Conservation (phyloP, 2,888 invertebrate species). For the Ferdinandea cuprea region DNA sequence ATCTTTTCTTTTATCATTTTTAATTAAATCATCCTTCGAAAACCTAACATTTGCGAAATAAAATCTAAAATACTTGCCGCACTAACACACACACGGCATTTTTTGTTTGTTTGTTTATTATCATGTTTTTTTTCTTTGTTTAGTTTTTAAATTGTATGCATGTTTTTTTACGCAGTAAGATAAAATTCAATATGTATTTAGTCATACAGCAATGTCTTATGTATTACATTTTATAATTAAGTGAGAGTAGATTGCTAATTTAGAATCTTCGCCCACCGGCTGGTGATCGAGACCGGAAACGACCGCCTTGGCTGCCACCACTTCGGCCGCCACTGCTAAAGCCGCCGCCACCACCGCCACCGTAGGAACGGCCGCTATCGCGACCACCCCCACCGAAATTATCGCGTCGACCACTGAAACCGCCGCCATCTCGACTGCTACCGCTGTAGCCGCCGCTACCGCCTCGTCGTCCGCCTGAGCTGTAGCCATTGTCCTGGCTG, state of each 20-base stretch:
- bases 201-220: slow-evolving; percentile 74
- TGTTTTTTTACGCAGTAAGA: slow-evolving; percentile 57
- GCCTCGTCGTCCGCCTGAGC: slow-evolving; percentile 72
- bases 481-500: slow-evolving; percentile 69
- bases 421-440: slow-evolving; percentile 79
- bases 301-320: slow-evolving; percentile 81
- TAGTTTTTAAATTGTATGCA: too few species aligned
- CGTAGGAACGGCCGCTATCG: slow-evolving; percentile 79
- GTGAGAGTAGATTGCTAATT: slow-evolving; percentile 60
- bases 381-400: slow-evolving; percentile 81
- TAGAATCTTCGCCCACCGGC: slow-evolving; percentile 78
- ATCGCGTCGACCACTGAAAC: slow-evolving; percentile 83
- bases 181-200: slow-evolving; percentile 70
- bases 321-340: slow-evolving; percentile 83
- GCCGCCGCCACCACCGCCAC: slow-evolving; percentile 84
- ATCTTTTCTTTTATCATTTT: slow-evolving; percentile 25
- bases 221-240: slow-evolving; percentile 61
- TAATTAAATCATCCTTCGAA: slow-evolving; percentile 42
- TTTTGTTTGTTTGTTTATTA: slow-evolving; percentile 18
- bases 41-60: slow-evolving; percentile 72
- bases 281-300: slow-evolving; percentile 82
- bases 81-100: slow-evolving; percentile 52
- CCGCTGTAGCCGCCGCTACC: slow-evolving; percentile 76
- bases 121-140: slow-evolving; percentile 12
- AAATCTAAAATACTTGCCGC: slow-evolving; percentile 72